Percentiles rank a stretch among this genome's conserved stretches.
phyloP scores from a whole-genome alignment of 2,888 invertebrate genomes.

The Eristalinus aeneus region DNA sequence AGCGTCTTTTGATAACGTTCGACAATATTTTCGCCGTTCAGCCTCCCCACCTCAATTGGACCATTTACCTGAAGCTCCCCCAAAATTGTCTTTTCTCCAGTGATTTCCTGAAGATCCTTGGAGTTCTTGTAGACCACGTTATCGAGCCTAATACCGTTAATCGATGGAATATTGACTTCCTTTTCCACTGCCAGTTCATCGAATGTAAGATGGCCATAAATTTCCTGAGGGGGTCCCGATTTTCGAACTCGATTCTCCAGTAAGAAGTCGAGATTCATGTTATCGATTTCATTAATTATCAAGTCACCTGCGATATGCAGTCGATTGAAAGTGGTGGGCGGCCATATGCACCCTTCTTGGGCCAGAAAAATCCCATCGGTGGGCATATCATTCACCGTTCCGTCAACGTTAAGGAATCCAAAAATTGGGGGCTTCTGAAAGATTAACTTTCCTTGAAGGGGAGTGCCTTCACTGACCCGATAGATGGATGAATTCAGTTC shows the following conservation, averaged over 20 bases:
- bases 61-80: conserved; percentile 74
- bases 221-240: conserved; percentile 74
- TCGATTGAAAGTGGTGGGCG: conserved; percentile 69
- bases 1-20: conserved; percentile 75
- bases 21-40: conserved; percentile 75
- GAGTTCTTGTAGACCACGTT: conserved; percentile 74
- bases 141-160: conserved; percentile 75
- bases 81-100: conserved; percentile 74
- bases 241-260: conserved; percentile 75
- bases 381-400: conserved; percentile 73
- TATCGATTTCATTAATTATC: conserved; percentile 73
- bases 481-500: conserved; percentile 77
- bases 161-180: conserved; percentile 73
- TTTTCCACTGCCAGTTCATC: conserved; percentile 74
- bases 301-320: conserved; percentile 72
- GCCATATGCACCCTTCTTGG: conserved; percentile 63
- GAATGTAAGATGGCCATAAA: conserved; percentile 76
- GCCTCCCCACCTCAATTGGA: conserved; percentile 74
- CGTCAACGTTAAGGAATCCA: conserved; percentile 68
- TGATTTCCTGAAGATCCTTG: conserved; percentile 73
- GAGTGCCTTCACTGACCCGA: conserved; percentile 72
- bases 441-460: conserved; percentile 73
- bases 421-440: conserved; percentile 73
- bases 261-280: conserved; percentile 75
- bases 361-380: conserved; percentile 69